phyloP scores from a whole-genome alignment of 2,797 vertebrate species.

The Sylvia borin region DNA sequence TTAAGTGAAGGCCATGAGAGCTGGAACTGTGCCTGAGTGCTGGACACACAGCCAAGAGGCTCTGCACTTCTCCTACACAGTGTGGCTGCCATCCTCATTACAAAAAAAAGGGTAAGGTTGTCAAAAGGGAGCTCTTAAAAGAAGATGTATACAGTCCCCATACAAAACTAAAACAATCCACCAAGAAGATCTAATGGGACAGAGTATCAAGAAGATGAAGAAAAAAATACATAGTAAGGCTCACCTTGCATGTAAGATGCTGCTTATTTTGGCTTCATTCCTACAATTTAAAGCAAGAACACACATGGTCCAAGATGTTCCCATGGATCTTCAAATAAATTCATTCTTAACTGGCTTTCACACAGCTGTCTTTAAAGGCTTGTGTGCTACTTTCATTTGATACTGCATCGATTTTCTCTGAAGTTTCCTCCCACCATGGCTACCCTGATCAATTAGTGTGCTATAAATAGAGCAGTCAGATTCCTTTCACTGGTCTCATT shows the following conservation, averaged over 20 bases:
- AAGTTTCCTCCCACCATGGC: slow-evolving; percentile 52
- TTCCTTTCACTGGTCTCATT: slow-evolving; percentile 58
- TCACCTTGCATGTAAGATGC: neutral
- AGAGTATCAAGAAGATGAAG: neutral
- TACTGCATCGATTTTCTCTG: slow-evolving; percentile 68
- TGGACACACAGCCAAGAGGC: neutral
- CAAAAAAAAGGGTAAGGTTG: neutral
- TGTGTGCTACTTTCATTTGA: slow-evolving; percentile 51
- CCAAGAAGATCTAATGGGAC: neutral
- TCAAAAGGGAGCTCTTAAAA: neutral
- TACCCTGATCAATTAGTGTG: slow-evolving; percentile 68
- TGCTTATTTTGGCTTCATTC: neutral
- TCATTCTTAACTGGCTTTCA: slow-evolving; percentile 57
- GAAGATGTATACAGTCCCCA: neutral
- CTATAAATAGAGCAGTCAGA: slow-evolving; percentile 55
- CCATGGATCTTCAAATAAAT: slow-evolving; percentile 29
- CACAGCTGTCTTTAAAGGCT: slow-evolving; percentile 23
- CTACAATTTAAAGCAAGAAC: neutral
- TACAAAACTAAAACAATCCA: neutral
- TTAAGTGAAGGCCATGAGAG: neutral
- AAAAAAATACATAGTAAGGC: neutral
- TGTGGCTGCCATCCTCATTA: neutral
- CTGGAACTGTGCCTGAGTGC: neutral
- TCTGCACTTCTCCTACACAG: neutral
- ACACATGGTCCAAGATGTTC: neutral